A percentile compares a stretch with the other conserved stretches of the same genome.
These are phyloP conservation scores for Acleris emargana DNA, from an alignment of 2,888 invertebrate genomes.

Conservation along the genomic window DNA sequence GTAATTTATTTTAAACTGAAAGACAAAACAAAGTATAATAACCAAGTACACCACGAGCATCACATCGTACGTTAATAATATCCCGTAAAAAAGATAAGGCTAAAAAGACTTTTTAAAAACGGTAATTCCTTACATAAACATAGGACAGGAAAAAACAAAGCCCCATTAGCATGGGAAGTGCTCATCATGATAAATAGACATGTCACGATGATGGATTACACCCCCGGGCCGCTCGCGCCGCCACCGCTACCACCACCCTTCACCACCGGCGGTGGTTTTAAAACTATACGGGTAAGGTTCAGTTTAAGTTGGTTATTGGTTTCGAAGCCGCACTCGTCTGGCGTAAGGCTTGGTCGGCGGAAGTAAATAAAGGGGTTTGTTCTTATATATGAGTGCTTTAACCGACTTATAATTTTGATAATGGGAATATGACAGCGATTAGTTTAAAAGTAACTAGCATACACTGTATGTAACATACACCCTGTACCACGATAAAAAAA, in stretches of 20 bases:
- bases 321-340: slow-evolving; percentile 8
- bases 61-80: no score
- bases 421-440: neutral
- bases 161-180: slow-evolving; percentile 75
- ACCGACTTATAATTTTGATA: slow-evolving; percentile 5
- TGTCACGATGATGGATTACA: slow-evolving; percentile 79
- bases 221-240: slow-evolving; percentile 50
- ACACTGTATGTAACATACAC: no score
- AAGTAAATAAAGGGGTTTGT: slow-evolving; percentile 27
- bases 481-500: no score
- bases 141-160: slow-evolving; percentile 58
- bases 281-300: slow-evolving; percentile 38
- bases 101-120: slow-evolving; percentile 6
- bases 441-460: neutral
- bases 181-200: slow-evolving; percentile 82
- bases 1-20: no score
- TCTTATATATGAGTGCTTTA: slow-evolving; percentile 21
- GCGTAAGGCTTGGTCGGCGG: slow-evolving; percentile 9
- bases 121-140: slow-evolving; percentile 26
- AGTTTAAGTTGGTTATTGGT: slow-evolving; percentile 42
- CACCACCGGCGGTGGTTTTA: neutral
- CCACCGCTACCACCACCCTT: slow-evolving; percentile 43
- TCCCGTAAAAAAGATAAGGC: neutral
- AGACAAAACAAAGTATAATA: no score
- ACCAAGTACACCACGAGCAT: no score